A percentile compares a stretch with the other conserved stretches of the same genome.
phyloP scores from a whole-genome alignment of 2,888 invertebrate species.

The Apomyelois bistriatella region DNA sequence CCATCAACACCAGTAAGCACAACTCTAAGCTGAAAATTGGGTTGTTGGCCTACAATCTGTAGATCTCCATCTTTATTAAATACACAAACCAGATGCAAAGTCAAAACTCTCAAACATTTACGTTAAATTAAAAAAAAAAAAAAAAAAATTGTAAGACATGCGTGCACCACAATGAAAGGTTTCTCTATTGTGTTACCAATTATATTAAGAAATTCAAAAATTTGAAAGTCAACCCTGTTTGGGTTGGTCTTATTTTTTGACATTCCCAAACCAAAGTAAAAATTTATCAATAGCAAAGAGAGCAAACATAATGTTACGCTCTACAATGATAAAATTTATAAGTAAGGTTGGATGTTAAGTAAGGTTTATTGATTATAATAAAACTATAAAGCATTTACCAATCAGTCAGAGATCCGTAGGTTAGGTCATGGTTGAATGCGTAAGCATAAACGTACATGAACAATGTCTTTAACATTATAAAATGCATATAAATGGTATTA shows the following conservation, averaged over 20 bases:
- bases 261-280: neutral
- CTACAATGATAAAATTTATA: slow-evolving; percentile 17
- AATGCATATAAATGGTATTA: slow-evolving; percentile 33
- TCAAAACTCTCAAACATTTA: too few species aligned
- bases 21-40: too few species aligned
- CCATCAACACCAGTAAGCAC: neutral
- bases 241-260: neutral
- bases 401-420: slow-evolving; percentile 62
- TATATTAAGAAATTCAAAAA: slow-evolving; percentile 1
- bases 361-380: slow-evolving; percentile 38
- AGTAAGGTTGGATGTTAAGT: slow-evolving; percentile 18
- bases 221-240: neutral
- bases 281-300: too few species aligned
- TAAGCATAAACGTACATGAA: slow-evolving; percentile 69
- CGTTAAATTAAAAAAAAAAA: too few species aligned
- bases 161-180: too few species aligned
- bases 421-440: slow-evolving; percentile 75
- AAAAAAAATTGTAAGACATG: too few species aligned
- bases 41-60: too few species aligned
- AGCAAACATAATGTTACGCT: slow-evolving; percentile 15
- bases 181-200: neutral
- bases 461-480: slow-evolving; percentile 63
- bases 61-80: too few species aligned
- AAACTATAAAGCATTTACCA: slow-evolving; percentile 51
- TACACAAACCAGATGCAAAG: too few species aligned